Percentiles rank a stretch among this genome's conserved stretches.
Conservation (phyloP, 2,113 vertebrate genomes). For the Aspiorhynchus laticeps region DNA sequence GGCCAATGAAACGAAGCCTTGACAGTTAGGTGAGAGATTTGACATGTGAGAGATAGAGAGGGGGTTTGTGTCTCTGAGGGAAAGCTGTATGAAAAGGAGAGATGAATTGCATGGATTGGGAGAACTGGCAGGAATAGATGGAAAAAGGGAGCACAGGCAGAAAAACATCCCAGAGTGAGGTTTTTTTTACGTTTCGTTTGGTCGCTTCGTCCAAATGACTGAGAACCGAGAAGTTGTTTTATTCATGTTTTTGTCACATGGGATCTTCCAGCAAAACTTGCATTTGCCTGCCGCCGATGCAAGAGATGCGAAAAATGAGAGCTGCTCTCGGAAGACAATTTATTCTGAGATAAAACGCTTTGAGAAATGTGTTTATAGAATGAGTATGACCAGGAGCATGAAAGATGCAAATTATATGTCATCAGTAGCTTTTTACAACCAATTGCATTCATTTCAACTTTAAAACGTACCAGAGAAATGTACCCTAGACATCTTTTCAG, state of each 20-base stretch:
- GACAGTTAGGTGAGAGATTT: constrained; percentile 43
- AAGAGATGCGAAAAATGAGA: background rate
- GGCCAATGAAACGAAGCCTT: constrained; percentile 26
- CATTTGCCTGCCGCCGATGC: background rate
- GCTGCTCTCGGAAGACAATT: background rate
- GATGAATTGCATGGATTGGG: background rate
- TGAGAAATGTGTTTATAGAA: constrained; percentile 2
- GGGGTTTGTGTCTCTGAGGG: background rate
- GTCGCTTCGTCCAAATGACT: background rate
- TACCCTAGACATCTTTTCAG: background rate
- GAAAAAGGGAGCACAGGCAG: background rate
- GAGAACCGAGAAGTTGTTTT: background rate
- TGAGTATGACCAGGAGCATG: background rate
- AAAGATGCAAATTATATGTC: constrained; percentile 4
- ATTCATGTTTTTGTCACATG: background rate
- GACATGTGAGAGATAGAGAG: background rate
- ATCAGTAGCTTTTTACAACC: constrained; percentile 2
- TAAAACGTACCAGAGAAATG: background rate
- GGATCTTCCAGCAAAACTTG: background rate
- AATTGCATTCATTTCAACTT: background rate
- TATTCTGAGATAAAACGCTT: constrained; percentile 15
- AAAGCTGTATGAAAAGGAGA: background rate
- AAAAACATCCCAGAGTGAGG: background rate
- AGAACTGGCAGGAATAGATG: background rate
- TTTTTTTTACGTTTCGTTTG: background rate